Base-by-base conservation (phyloP, 92 coral and sea anemone species). In the Scolanthus callimorphus region DNA sequence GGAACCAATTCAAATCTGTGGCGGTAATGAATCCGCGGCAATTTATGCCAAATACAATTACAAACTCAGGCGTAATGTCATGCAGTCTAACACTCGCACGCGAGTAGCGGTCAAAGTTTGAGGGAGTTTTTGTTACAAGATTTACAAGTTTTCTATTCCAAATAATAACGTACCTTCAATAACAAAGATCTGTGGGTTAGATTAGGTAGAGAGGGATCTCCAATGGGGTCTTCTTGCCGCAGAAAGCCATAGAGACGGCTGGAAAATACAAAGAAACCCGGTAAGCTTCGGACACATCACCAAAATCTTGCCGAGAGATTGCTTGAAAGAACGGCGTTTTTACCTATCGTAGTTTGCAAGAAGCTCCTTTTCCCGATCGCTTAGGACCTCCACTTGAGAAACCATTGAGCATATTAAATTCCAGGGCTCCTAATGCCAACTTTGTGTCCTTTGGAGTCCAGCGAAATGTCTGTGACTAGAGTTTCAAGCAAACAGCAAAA, bases 201-300 rank as follows among this genome's bases (percentile, higher is more conserved):
- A 76, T 81, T 90, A 4, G 96, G 90, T 57, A 88, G 56, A 37
- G 85, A 69, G 6, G 90, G 83, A 27, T 94, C 99, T 71, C 99
- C 85, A 73, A 94, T 68, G 47, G 99, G 88, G 73, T 94, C 99
- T 74, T 86, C 90, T 62, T 90, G 81, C 59, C 96, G 97, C 47
- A 94, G 71, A 85, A 94, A 94, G 57, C 99, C 99, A 80, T 83
- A 94, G 49, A 86, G 63, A 55, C 99, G 99, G 83, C 99, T 94
- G 60, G 39, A 84, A 89, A 88, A 59, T 45, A 15, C 44, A 63
- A 55, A 45, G 2, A 31, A 51, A 19, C 39, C 53, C 27, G 25
- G 57, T 51, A 59, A 41, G 19, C 51, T 25, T 39, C 51, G 63
- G 48, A 27, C 59, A 54, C 20, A 23, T 31, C 59, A 41, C 63